Conservation (phyloP, 2,113 vertebrate species). For the Tylochromis polylepis region DNA sequence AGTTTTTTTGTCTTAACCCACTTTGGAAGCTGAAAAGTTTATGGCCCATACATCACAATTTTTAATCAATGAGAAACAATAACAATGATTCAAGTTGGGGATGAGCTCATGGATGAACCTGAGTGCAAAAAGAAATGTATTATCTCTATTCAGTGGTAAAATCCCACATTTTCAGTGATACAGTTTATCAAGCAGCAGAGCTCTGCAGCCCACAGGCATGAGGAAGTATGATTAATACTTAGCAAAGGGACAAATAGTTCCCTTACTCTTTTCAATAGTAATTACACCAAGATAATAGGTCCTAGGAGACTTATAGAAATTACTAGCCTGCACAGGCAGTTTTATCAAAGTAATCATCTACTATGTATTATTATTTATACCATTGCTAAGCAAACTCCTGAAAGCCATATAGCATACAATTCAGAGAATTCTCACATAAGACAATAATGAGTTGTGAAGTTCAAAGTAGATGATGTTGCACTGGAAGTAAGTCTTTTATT, state of each 20-base stretch:
- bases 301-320: slow-evolving; percentile 39
- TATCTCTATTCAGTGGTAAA: slow-evolving; percentile 18
- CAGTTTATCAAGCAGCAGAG: slow-evolving; percentile 26
- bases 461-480: not conserved
- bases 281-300: slow-evolving; percentile 58
- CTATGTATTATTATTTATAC: slow-evolving; percentile 37
- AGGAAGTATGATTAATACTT: slow-evolving; percentile 46
- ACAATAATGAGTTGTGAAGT: not conserved
- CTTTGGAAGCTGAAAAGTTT: not conserved
- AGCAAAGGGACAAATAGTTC: slow-evolving; percentile 17
- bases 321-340: slow-evolving; percentile 29
- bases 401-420: not conserved
- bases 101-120: not conserved
- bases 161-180: slow-evolving; percentile 5
- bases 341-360: slow-evolving; percentile 43
- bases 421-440: not conserved
- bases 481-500: not conserved
- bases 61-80: not conserved
- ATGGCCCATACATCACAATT: not conserved
- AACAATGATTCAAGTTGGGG: not conserved
- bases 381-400: not conserved
- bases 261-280: slow-evolving; percentile 44
- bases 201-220: slow-evolving; percentile 19
- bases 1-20: not conserved
- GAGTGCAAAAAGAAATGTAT: not conserved